Percentiles rank a stretch among this genome's conserved stretches.
phyloP scores from a whole-genome alignment of 2,888 invertebrate species.

The Ichneumoninae sp. region DNA sequence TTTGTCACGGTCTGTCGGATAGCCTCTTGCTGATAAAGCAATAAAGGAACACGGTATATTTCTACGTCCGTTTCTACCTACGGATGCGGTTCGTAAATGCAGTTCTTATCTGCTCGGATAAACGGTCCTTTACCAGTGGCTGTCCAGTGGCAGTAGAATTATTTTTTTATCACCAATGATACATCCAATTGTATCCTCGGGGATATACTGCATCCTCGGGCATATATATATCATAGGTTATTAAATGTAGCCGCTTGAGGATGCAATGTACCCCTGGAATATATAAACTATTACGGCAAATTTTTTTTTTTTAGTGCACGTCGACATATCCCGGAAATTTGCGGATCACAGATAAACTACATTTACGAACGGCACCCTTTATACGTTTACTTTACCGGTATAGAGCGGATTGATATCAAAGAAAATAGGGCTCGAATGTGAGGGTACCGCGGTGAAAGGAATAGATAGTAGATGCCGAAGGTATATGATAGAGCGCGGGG shows the following conservation, averaged over 20 bases:
- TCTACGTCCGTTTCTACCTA: background rate
- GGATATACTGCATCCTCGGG: no score
- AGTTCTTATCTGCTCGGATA: no score
- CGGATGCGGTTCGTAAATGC: no score
- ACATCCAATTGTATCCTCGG: no score
- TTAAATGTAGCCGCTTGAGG: no score
- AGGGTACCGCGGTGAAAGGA: conserved; percentile 19
- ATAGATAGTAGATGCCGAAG: conserved; percentile 14
- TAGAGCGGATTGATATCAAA: background rate
- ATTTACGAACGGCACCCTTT: background rate
- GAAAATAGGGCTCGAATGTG: background rate
- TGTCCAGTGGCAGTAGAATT: no score
- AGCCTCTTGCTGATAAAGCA: background rate
- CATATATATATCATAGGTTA: no score
- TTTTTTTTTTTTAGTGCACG: background rate
- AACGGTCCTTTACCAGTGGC: no score
- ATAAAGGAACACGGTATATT: background rate
- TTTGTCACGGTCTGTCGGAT: conserved; percentile 15
- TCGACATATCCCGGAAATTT: background rate
- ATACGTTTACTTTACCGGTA: background rate
- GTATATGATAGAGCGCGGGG: conserved; percentile 25
- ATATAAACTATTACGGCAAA: background rate
- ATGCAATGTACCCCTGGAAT: no score
- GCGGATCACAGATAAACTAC: background rate
- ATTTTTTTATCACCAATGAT: no score